Conservation (phyloP, 2,797 vertebrate genomes). For the Echiichthys vipera region DNA sequence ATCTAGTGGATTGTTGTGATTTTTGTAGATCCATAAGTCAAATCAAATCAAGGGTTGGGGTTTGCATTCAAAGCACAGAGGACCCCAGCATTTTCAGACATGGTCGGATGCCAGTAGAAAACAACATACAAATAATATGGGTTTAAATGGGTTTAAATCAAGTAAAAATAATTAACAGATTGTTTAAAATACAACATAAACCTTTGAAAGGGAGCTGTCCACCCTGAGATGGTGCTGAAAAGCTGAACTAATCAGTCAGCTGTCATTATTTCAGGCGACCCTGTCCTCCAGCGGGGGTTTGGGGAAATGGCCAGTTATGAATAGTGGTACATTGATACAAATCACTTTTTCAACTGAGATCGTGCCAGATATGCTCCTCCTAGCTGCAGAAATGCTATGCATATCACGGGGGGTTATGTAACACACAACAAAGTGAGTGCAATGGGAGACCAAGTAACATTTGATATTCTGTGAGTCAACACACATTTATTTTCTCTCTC, state of each 20-base stretch:
- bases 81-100: neutral
- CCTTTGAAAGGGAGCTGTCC: neutral
- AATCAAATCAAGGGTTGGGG: neutral
- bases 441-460: constrained; percentile 18
- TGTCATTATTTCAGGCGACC: constrained; percentile 1
- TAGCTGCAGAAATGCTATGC: neutral
- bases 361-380: neutral
- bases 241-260: neutral
- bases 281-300: neutral
- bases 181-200: neutral
- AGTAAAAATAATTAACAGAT: neutral
- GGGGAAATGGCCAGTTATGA: neutral
- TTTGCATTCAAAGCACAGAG: neutral
- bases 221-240: neutral
- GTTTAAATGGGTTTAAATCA: too few species aligned
- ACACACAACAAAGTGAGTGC: constrained; percentile 13
- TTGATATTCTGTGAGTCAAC: constrained; percentile 21
- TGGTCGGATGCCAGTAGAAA: neutral
- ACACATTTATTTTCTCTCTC: constrained; percentile 21
- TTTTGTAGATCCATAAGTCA: neutral
- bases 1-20: neutral
- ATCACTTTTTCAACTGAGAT: neutral
- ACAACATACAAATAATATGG: neutral
- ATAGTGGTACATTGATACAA: neutral
- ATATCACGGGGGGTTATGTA: constrained; percentile 20